phyloP scores from a whole-genome alignment of 2,888 invertebrate species.

The Hypomecis punctinalis region DNA sequence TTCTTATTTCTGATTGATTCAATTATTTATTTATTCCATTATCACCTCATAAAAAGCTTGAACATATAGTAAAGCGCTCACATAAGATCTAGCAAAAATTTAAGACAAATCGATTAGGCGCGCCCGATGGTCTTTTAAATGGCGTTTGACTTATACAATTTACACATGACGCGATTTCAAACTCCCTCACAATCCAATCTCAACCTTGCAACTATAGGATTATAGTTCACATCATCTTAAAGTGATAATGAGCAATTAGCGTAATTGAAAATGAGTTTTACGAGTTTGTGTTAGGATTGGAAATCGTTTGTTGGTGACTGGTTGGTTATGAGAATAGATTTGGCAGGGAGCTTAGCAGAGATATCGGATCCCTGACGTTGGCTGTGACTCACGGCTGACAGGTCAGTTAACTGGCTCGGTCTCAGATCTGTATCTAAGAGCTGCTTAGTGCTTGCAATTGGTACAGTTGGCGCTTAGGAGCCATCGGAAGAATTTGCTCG shows the following conservation, averaged over 20 bases:
- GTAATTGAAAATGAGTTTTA: slow-evolving; percentile 43
- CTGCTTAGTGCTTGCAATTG: slow-evolving; percentile 11
- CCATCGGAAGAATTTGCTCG: not conserved
- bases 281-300: slow-evolving; percentile 32
- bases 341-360: slow-evolving; percentile 66
- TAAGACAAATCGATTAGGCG: slow-evolving; percentile 48
- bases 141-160: slow-evolving; percentile 47
- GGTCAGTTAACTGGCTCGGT: slow-evolving; percentile 59
- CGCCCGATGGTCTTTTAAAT: slow-evolving; percentile 53
- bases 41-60: no score
- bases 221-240: slow-evolving; percentile 18
- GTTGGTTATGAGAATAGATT: slow-evolving; percentile 69
- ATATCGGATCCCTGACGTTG: slow-evolving; percentile 66
- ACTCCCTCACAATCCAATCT: slow-evolving; percentile 8
- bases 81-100: slow-evolving; percentile 40
- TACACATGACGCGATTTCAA: slow-evolving; percentile 44
- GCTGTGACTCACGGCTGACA: slow-evolving; percentile 65
- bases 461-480: not conserved
- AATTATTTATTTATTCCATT: no score
- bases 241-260: slow-evolving; percentile 1
- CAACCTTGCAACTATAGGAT: not conserved
- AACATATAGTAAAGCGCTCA: no score
- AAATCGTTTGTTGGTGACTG: slow-evolving; percentile 36
- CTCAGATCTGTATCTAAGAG: slow-evolving; percentile 30
- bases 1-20: no score